A percentile compares a stretch with the other conserved stretches of the same genome.
Conservation (phyloP, 2,113 vertebrate genomes). For the Tretioscincus oriximinensis region DNA sequence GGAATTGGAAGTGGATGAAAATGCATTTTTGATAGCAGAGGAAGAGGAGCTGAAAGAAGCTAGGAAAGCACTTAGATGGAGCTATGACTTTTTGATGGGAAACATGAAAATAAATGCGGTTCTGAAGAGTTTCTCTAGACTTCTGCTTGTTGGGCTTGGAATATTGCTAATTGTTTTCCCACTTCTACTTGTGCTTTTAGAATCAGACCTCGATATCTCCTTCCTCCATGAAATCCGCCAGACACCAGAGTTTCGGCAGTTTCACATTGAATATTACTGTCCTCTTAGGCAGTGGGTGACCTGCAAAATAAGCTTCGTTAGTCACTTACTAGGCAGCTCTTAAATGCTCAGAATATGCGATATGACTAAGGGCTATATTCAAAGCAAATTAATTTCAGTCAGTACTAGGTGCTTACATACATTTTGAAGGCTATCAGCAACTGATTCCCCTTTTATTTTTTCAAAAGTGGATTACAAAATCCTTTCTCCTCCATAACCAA, state of each 20-base stretch:
- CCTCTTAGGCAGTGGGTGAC: slow-evolving; percentile 92
- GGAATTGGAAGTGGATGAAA: slow-evolving; percentile 83
- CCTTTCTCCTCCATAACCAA: slow-evolving; percentile 47
- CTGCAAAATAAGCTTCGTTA: slow-evolving; percentile 84
- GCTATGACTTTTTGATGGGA: slow-evolving; percentile 82
- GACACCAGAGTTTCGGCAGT: slow-evolving; percentile 96
- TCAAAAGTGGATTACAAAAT: slow-evolving; percentile 20
- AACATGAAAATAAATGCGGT: slow-evolving; percentile 85
- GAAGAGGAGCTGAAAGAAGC: slow-evolving; percentile 82
- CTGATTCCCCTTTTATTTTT: slow-evolving; percentile 23
- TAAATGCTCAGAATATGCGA: slow-evolving; percentile 62
- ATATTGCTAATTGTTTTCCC: slow-evolving; percentile 81
- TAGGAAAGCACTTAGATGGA: slow-evolving; percentile 74
- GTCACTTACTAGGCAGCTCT: slow-evolving; percentile 85
- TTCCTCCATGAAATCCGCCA: slow-evolving; percentile 97
- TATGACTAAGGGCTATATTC: slow-evolving; percentile 80
- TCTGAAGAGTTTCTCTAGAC: slow-evolving; percentile 86
- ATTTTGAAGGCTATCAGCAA: slow-evolving; percentile 23
- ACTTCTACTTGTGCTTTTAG: slow-evolving; percentile 90
- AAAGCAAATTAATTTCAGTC: slow-evolving; percentile 61
- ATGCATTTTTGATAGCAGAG: slow-evolving; percentile 80
- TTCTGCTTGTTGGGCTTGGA: slow-evolving; percentile 86
- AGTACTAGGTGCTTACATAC: slow-evolving; percentile 54
- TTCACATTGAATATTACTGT: slow-evolving; percentile 97
- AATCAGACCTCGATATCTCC: slow-evolving; percentile 94